Evolutionary conservation across 2,113 vertebrate species (phyloP).

Genomic region (Pelmatolapia mariae): DNA sequence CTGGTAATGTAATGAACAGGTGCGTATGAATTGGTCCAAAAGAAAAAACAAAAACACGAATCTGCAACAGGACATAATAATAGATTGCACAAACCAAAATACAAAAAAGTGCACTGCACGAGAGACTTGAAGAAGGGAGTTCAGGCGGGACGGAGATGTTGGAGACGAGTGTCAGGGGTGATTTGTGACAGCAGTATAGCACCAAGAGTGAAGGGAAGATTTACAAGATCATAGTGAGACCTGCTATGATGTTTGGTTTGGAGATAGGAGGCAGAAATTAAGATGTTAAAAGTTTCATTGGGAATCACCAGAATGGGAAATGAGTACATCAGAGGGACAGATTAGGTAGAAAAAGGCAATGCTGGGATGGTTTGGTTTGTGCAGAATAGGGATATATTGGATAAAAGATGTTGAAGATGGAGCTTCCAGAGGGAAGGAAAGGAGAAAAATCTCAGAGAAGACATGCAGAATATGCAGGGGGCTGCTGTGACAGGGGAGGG

Average conservation of each 20-base stretch:
- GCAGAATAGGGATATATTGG: neutral
- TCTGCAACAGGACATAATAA: neutral
- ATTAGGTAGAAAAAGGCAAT: neutral
- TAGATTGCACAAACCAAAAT: neutral
- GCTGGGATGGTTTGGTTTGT: neutral
- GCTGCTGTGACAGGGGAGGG: neutral
- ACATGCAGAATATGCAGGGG: neutral
- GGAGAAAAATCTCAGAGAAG: neutral
- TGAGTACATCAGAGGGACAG: neutral
- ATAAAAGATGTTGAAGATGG: rapidly evolving
- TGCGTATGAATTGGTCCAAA: neutral
- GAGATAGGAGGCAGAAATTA: neutral
- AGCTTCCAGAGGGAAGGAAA: neutral
- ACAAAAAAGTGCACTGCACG: neutral
- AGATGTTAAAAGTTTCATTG: neutral
- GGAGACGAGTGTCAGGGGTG: neutral
- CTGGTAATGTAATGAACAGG: neutral
- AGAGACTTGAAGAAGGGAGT: neutral
- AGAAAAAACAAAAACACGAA: neutral
- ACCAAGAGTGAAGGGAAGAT: neutral
- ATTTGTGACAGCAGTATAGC: neutral
- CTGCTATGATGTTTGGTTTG: neutral
- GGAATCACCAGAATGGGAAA: neutral
- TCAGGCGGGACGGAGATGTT: neutral
- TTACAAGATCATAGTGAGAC: neutral